Evolutionary conservation across 53 echinoderm and acorn worm species (phyloP).

Genomic region (Temnopleurus reevesii): DNA sequence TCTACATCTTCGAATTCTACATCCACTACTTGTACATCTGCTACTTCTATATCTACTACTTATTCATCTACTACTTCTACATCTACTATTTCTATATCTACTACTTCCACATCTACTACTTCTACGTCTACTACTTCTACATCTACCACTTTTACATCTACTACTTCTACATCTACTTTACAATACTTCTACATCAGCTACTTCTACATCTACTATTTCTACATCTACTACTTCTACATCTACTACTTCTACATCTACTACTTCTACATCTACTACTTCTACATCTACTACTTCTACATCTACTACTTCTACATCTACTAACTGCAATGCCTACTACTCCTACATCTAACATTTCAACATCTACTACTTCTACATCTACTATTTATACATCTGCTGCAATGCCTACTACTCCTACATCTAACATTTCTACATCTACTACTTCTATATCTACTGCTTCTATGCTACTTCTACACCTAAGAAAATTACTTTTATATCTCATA

Average conservation of each 20-base stretch:
- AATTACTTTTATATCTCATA: too few relatives aligned
- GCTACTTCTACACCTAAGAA: too few relatives aligned
- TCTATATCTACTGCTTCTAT: not conserved
- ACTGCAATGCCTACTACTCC: not conserved
- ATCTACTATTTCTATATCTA: not conserved
- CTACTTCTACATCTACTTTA: not conserved
- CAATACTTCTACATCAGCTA: not conserved
- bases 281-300: not conserved
- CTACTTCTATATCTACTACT: too few relatives aligned
- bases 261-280: not conserved
- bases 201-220: not conserved
- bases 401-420: not conserved
- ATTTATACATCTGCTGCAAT: not conserved
- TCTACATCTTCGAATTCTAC: too few relatives aligned
- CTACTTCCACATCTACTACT: not conserved
- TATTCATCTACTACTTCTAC: not conserved
- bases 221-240: not conserved
- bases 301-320: not conserved
- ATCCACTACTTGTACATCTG: too few relatives aligned
- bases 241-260: conserved; percentile 11
- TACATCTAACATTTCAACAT: not conserved
- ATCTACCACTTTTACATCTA: not conserved
- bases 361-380: not conserved
- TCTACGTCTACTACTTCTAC: not conserved
- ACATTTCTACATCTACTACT: not conserved